Base-by-base conservation (phyloP, 2,113 vertebrate genomes). In the Ctenodactylus gundi region DNA sequence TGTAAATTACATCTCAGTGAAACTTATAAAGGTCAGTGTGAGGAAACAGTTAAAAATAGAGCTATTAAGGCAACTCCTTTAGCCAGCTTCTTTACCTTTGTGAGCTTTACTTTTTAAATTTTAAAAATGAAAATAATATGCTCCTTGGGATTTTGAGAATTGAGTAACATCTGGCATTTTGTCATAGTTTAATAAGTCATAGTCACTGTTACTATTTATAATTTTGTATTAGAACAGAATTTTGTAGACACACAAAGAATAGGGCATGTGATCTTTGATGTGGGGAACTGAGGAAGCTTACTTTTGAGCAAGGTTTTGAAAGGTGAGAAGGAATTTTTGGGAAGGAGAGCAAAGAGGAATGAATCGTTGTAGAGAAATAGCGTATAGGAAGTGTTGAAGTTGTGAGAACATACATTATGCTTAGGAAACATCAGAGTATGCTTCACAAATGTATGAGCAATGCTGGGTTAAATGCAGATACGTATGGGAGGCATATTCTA, bases 81-180 rank as follows among this genome's bases (percentile, higher is more conserved):
- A n/a, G n/a, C n/a, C 46, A 49, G 9, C 93, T 84, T 49, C 7
- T 88, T 94, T 64, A 72, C 14, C 72, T 72, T 82, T 78, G 29
- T 88, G 29, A 94, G 17, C 14, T 91, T 91, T 58, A 34, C n/a
- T 95, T 70, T 91, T 90, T 60, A 65, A 87, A 31, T n/a, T 84
- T 91, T 68, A 57, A 65, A 88, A 86, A 57, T 88, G 41, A 20
- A 87, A 84, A 25, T 91, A 46, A 76, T 78, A 73, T 14, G 3
- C 49, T 78, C 58, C 14, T 77, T 65, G 91, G 36, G 44, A 34
- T 64, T 85, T 95, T 46, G 55, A 72, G 25, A 86, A 83, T 76
- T 49, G 31, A 51, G 27, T 64, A 84, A 39, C 93, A 68, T 57
- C 62, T 88, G 70, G 44, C 23, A 44, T 92, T 62, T 64, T 84